Conservation (phyloP, 2,113 vertebrate genomes). For the Ochotona curzoniae region DNA sequence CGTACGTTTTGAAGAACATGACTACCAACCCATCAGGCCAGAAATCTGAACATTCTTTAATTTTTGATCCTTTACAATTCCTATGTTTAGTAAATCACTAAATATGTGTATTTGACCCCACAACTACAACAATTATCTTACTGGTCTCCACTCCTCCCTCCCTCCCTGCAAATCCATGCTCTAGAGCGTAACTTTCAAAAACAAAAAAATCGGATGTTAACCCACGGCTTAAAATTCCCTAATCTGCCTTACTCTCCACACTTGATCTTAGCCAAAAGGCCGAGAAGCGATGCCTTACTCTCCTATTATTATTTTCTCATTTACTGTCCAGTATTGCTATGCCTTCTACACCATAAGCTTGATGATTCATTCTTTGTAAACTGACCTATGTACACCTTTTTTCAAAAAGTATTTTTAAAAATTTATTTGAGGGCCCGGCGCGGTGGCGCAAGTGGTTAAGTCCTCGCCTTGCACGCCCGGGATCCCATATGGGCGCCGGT, state of each 20-base stretch:
- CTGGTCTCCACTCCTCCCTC: background rate
- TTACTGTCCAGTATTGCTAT: background rate
- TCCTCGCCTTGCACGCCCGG: too few species aligned
- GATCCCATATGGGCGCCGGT: too few species aligned
- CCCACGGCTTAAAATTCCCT: constrained; percentile 38
- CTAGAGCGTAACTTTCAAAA: constrained; percentile 12
- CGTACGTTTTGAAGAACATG: background rate
- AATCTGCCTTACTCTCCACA: background rate
- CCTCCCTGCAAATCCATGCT: background rate
- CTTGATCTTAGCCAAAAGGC: too few species aligned
- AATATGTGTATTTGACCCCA: background rate
- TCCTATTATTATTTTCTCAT: background rate
- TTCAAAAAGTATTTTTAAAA: too few species aligned
- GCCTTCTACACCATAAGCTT: background rate
- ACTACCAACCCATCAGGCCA: constrained; percentile 2
- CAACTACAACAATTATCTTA: background rate
- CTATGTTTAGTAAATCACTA: background rate
- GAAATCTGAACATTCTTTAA: background rate
- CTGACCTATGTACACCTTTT: background rate
- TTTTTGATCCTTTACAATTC: constrained; percentile 8
- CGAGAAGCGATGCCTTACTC: background rate
- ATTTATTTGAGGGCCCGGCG: too few species aligned
- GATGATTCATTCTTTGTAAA: background rate
- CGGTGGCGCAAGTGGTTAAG: too few species aligned
- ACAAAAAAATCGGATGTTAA: constrained; percentile 12